Conservation (phyloP, 2,113 vertebrate species). For the Sylvietta virens region DNA sequence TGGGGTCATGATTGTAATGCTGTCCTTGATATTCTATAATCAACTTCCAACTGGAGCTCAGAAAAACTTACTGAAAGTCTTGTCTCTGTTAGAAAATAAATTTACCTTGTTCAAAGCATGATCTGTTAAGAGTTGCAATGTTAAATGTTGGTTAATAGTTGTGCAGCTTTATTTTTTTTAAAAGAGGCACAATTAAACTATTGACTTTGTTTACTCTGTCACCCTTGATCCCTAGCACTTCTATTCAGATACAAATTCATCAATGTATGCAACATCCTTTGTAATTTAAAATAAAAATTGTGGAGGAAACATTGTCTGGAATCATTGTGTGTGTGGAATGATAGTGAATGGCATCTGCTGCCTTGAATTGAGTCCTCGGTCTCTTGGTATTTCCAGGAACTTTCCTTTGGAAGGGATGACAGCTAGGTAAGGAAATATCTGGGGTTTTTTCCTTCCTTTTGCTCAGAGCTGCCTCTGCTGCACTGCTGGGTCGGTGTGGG, state of each 20-base stretch:
- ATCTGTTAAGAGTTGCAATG: slow-evolving; percentile 92
- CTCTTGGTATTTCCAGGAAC: not conserved
- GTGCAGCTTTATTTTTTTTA: slow-evolving; percentile 80
- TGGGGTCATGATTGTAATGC: slow-evolving; percentile 69
- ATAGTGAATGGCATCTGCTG: rapidly evolving
- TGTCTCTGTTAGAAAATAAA: slow-evolving; percentile 90
- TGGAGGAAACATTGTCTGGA: slow-evolving; percentile 57
- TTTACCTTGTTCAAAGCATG: slow-evolving; percentile 91
- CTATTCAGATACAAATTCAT: slow-evolving; percentile 78
- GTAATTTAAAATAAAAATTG: slow-evolving; percentile 84
- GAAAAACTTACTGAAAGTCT: slow-evolving; percentile 89
- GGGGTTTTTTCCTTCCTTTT: rapidly evolving
- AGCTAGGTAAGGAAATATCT: not conserved
- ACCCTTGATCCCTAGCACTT: slow-evolving; percentile 71
- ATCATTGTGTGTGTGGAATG: slow-evolving; percentile 58
- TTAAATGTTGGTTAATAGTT: slow-evolving; percentile 92
- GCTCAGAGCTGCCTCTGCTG: rapidly evolving
- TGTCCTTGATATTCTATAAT: slow-evolving; percentile 67
- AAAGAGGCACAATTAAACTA: slow-evolving; percentile 80
- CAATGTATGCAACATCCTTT: slow-evolving; percentile 82
- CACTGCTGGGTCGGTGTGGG: not conserved
- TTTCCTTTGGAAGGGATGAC: not conserved
- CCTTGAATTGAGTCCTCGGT: rapidly evolving
- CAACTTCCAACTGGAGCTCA: slow-evolving; percentile 86
- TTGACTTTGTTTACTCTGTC: slow-evolving; percentile 78